Evolutionary conservation across 2,888 invertebrate species (phyloP).

Genomic region (Cryptus armator): DNA sequence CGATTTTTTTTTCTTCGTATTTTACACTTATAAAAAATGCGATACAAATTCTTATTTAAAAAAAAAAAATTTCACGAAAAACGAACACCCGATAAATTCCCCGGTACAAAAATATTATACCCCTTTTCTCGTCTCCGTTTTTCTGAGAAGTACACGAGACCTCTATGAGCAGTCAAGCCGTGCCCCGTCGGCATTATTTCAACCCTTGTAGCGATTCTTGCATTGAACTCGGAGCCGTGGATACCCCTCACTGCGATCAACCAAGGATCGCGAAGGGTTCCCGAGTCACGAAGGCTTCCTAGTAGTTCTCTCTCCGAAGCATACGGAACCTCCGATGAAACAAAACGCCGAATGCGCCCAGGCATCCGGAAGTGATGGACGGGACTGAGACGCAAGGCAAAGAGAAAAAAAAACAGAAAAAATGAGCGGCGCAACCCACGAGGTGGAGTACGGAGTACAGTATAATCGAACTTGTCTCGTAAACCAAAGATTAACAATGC

Average conservation of each 20-base stretch:
- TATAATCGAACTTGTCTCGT: conserved; percentile 77
- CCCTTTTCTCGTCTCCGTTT: not conserved
- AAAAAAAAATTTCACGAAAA: too few species aligned
- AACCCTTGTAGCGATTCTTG: conserved; percentile 17
- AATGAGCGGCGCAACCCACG: not conserved
- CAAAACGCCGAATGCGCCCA: conserved; percentile 80
- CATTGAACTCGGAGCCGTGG: not conserved
- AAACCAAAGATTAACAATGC: conserved; percentile 78
- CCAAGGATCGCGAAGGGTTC: conserved; percentile 25
- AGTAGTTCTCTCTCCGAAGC: not conserved
- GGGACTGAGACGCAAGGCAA: conserved; percentile 55
- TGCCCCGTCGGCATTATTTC: conserved; percentile 35
- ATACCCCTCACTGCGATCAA: conserved; percentile 3
- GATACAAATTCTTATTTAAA: too few species aligned
- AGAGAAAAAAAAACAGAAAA: not conserved
- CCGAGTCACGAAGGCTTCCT: conserved; percentile 1
- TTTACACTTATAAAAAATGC: too few species aligned
- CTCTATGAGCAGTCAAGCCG: conserved; percentile 6
- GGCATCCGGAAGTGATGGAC: conserved; percentile 82
- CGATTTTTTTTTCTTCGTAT: too few species aligned
- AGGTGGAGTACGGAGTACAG: not conserved
- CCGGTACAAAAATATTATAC: not conserved
- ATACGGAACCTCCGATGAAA: conserved; percentile 72
- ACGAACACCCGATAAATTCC: not conserved
- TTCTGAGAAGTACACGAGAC: not conserved